Evolutionary conservation across 2,888 invertebrate species (phyloP).

Genomic region (Stegophylla sp.): DNA sequence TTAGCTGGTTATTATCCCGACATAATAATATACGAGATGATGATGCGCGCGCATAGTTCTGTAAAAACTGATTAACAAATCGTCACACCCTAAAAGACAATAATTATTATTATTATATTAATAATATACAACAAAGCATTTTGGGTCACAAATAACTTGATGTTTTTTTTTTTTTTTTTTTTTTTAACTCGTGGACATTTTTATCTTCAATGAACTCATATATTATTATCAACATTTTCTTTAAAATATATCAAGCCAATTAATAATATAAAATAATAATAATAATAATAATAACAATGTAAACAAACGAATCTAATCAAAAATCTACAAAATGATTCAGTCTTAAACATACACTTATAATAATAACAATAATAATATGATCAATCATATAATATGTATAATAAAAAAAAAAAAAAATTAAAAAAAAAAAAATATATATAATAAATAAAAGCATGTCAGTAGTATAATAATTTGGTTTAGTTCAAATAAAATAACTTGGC

Average conservation of each 20-base stretch:
- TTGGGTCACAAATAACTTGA: constrained; percentile 40
- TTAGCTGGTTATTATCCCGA: constrained; percentile 41
- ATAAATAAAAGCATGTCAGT: constrained; percentile 53
- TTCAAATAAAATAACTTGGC: constrained; percentile 46
- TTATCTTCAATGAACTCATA: constrained; percentile 42
- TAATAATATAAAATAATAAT: constrained; percentile 53
- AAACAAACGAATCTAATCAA: constrained; percentile 57
- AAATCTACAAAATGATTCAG: constrained; percentile 59
- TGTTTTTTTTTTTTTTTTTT: too few species aligned
- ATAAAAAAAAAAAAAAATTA: constrained; percentile 36
- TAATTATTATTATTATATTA: too few species aligned
- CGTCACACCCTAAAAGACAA: constrained; percentile 49
- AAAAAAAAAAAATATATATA: constrained; percentile 37
- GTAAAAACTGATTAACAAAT: constrained; percentile 52
- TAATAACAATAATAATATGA: constrained; percentile 58
- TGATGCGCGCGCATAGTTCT: constrained; percentile 27
- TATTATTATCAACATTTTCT: constrained; percentile 55
- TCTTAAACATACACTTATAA: constrained; percentile 59
- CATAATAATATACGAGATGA: too few species aligned
- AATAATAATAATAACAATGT: constrained; percentile 51
- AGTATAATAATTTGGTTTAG: constrained; percentile 52
- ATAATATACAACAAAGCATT: constrained; percentile 53
- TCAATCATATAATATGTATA: constrained; percentile 48
- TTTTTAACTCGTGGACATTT: constrained; percentile 31
- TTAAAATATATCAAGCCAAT: constrained; percentile 54